A percentile compares a stretch with the other conserved stretches of the same genome.
Evolutionary conservation across 2,113 vertebrate species (phyloP).

Genomic region (Pachycephala philippinensis): DNA sequence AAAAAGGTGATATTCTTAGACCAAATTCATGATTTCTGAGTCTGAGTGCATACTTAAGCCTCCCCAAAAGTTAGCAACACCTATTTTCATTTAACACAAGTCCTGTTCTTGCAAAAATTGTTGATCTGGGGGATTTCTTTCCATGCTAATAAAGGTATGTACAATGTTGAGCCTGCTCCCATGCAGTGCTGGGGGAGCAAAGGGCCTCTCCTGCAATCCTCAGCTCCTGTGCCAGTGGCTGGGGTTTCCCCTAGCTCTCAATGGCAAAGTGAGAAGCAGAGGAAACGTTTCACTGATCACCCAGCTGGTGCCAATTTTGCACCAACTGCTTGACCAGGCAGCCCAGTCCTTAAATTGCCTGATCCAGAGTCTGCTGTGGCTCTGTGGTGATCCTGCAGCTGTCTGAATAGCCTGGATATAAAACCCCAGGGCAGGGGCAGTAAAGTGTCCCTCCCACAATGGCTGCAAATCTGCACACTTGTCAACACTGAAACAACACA

Average conservation of each 20-base stretch:
- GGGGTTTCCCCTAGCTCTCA: background rate
- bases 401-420: background rate
- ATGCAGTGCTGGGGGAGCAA: rapidly evolving
- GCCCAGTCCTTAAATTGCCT: background rate
- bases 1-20: background rate
- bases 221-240: rapidly evolving
- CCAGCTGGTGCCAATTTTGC: background rate
- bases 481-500: background rate
- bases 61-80: background rate
- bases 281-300: background rate
- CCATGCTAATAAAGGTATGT: background rate
- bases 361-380: background rate
- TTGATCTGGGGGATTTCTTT: background rate
- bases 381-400: background rate
- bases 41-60: rapidly evolving
- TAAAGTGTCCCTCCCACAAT: background rate
- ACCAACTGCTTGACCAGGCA: background rate
- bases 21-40: background rate
- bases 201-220: background rate
- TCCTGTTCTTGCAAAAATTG: background rate
- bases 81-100: background rate
- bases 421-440: background rate
- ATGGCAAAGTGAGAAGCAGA: background rate
- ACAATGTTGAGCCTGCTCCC: background rate
- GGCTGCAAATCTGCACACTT: background rate